phyloP scores from a whole-genome alignment of 2,888 invertebrate species.

The Troides aeacus region DNA sequence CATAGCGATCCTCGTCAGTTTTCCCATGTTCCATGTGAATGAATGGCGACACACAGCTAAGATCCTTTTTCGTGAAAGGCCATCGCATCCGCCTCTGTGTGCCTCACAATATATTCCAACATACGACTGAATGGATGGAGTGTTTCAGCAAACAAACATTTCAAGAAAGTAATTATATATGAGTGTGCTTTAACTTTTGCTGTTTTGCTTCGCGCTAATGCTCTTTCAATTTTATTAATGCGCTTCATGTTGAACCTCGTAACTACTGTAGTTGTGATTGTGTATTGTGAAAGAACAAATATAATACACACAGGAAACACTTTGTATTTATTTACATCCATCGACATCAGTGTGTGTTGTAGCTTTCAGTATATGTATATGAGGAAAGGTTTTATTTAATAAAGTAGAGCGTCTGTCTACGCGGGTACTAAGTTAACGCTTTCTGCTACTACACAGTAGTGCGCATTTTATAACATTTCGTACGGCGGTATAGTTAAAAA shows the following conservation, averaged over 20 bases:
- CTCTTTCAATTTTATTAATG: constrained; percentile 27
- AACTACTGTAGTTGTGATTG: background rate
- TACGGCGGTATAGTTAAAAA: too few species aligned
- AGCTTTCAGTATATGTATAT: too few species aligned
- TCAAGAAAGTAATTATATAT: constrained; percentile 29
- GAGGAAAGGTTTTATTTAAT: too few species aligned
- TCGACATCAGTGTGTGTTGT: too few species aligned
- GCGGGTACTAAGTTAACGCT: too few species aligned
- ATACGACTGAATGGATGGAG: constrained; percentile 29
- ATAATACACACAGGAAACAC: background rate
- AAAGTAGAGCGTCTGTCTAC: too few species aligned
- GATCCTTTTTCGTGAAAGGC: constrained; percentile 68
- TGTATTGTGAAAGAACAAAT: background rate
- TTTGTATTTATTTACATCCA: background rate
- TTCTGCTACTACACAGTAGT: too few species aligned
- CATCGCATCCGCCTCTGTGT: constrained; percentile 40
- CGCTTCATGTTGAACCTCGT: background rate
- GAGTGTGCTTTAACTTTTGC: constrained; percentile 25
- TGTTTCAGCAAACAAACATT: constrained; percentile 30
- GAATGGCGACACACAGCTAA: constrained; percentile 59
- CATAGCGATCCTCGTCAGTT: constrained; percentile 53
- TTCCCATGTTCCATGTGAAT: constrained; percentile 62
- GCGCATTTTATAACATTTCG: too few species aligned
- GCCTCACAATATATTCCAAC: constrained; percentile 38
- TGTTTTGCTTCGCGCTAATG: constrained; percentile 19